A percentile compares a stretch with the other conserved stretches of the same genome.
These are phyloP conservation scores for Cardiocondyla obscurior DNA, from an alignment of 1,140 invertebrate species.

Conservation along the genomic window DNA sequence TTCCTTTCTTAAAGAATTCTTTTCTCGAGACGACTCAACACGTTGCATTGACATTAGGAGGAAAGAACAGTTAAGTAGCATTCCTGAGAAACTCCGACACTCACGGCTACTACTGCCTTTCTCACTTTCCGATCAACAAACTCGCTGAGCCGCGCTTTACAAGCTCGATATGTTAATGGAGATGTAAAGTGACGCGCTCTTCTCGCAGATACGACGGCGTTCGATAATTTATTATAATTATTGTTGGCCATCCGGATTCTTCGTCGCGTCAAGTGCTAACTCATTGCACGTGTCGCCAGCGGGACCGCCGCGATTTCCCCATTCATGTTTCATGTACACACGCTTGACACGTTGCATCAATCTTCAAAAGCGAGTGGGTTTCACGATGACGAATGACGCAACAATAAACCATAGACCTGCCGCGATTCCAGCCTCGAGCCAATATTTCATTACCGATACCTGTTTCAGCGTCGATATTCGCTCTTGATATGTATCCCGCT, in stretches of 20 bases:
- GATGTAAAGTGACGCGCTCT: constrained; percentile 4
- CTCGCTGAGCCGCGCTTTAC: background rate
- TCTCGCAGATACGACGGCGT: background rate
- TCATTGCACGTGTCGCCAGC: constrained; percentile 56
- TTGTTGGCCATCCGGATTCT: constrained; percentile 45
- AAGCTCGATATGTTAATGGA: constrained; percentile 38
- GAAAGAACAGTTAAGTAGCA: background rate
- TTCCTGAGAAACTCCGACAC: background rate
- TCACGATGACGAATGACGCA: constrained; percentile 55
- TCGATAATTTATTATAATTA: constrained; percentile 45
- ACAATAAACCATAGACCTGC: constrained; percentile 56
- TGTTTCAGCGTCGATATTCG: background rate
- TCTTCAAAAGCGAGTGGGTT: constrained; percentile 67
- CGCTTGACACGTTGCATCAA: constrained; percentile 56
- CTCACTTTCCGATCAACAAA: background rate
- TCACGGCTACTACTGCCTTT: background rate
- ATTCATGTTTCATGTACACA: constrained; percentile 63
- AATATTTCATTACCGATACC: constrained; percentile 35
- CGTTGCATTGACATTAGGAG: background rate
- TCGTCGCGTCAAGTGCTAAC: constrained; percentile 37
- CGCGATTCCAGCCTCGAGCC: constrained; percentile 4
- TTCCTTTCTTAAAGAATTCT: background rate
- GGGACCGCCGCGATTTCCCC: constrained; percentile 68
- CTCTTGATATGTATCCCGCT: constrained; percentile 50
- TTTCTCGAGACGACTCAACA: no score